Base-by-base conservation (phyloP, 2,888 invertebrate species). In the Leucoptera coffeella region DNA sequence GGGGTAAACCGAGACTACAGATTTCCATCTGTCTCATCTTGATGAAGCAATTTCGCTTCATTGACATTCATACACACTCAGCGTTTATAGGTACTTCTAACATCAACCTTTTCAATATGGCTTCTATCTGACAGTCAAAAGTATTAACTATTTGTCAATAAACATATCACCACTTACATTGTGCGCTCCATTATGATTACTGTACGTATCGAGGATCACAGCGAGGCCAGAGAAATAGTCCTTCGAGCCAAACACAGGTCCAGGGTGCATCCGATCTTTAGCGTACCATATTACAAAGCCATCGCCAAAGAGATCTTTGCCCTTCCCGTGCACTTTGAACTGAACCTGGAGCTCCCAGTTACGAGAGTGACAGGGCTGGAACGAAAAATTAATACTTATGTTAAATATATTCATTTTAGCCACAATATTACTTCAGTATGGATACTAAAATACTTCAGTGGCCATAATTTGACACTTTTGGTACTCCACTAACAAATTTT, bases 101-200 rank as follows among this genome's bases (percentile, higher is more conserved):
- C n/a, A n/a, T n/a, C n/a, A n/a, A n/a, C n/a, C n/a, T n/a, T n/a
- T n/a, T n/a, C n/a, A n/a, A n/a, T n/a, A n/a, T n/a, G n/a, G n/a
- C n/a, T n/a, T n/a, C n/a, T n/a, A n/a, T n/a, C n/a, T n/a, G n/a
- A n/a, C n/a, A n/a, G n/a, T n/a, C n/a, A n/a, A n/a, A n/a, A n/a
- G n/a, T n/a, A n/a, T n/a, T n/a, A n/a, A n/a, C n/a, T n/a, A n/a
- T n/a, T n/a, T n/a, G n/a, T n/a, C n/a, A n/a, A n/a, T 15, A 11
- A 29, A 25, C 12, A 24, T 14, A 14, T 10, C 22, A 28, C 8
- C 12, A 56, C 83, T 78, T 65, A 96, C 96, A 74, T 94, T 94
- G 51, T 99, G 97, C 11, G 91, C 90, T 4, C 96, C 97, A 71
- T 99, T 97, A 45, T 99, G 96, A 57, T 99, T 99, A 57, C 94